Evolutionary conservation across 2,888 invertebrate genomes (phyloP).

Genomic region (Lasioglossum lativentre): DNA sequence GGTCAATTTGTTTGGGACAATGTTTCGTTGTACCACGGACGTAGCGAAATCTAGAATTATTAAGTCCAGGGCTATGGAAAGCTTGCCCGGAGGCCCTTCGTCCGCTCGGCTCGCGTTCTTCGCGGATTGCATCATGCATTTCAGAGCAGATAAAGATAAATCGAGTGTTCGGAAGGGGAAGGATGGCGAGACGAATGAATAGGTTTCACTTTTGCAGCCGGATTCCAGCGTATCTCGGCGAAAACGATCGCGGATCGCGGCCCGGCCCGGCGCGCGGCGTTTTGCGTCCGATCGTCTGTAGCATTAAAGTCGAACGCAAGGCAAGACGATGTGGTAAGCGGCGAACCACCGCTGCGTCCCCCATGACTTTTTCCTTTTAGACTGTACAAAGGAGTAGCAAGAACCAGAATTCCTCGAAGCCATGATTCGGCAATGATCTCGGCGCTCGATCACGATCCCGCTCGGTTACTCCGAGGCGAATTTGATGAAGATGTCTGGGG

Average conservation of each 20-base stretch:
- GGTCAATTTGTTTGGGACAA: neutral
- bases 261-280: neutral
- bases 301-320: neutral
- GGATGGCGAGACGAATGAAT: neutral
- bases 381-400: neutral
- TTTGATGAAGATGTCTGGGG: constrained; percentile 15
- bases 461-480: constrained; percentile 7
- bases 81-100: neutral
- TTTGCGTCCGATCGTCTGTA: neutral
- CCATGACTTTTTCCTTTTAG: neutral
- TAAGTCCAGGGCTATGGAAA: constrained; percentile 15
- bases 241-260: neutral
- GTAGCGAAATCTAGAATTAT: constrained; percentile 2
- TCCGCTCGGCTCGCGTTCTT: neutral
- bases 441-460: constrained; percentile 15
- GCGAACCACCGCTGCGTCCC: neutral
- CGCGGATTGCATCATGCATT: neutral
- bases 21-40: neutral
- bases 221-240: neutral
- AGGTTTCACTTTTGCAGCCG: constrained; percentile 22
- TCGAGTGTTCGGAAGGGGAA: neutral
- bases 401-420: constrained; percentile 27
- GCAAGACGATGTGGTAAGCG: neutral
- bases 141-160: neutral
- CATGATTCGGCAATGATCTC: constrained; percentile 19